Evolutionary conservation across 35 echinoderm and acorn worm genomes (phyloP).

Genomic region (Heliocidaris erythrogramma): DNA sequence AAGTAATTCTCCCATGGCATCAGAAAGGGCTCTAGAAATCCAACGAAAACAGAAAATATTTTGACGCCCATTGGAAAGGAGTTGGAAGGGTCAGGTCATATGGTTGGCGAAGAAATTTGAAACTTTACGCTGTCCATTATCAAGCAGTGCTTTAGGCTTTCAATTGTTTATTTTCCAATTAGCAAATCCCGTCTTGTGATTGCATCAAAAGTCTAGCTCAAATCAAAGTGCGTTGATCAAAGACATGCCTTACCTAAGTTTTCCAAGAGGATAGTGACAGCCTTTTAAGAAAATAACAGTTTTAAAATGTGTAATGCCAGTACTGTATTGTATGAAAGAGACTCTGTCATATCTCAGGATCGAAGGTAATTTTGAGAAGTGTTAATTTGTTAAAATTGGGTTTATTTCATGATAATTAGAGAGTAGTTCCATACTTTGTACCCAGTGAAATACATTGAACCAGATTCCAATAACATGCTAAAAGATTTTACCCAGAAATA

Average conservation of each 20-base stretch:
- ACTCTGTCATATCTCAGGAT: neutral
- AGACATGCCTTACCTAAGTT: neutral
- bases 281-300: neutral
- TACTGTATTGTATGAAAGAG: neutral
- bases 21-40: neutral
- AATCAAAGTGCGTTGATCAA: neutral
- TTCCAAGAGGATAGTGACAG: neutral
- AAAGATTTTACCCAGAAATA: no score
- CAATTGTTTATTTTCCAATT: neutral
- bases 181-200: neutral
- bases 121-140: neutral
- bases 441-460: no score
- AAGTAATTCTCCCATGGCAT: neutral
- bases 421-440: no score
- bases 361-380: neutral
- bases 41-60: neutral
- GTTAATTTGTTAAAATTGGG: neutral
- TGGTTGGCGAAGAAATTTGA: neutral
- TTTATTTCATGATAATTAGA: no score
- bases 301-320: neutral
- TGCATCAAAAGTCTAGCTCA: neutral
- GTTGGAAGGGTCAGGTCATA: neutral
- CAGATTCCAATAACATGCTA: no score
- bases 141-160: neutral
- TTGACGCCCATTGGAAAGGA: neutral